Evolutionary conservation across 2,797 vertebrate genomes (phyloP).

Genomic region (Danio kyathit): DNA sequence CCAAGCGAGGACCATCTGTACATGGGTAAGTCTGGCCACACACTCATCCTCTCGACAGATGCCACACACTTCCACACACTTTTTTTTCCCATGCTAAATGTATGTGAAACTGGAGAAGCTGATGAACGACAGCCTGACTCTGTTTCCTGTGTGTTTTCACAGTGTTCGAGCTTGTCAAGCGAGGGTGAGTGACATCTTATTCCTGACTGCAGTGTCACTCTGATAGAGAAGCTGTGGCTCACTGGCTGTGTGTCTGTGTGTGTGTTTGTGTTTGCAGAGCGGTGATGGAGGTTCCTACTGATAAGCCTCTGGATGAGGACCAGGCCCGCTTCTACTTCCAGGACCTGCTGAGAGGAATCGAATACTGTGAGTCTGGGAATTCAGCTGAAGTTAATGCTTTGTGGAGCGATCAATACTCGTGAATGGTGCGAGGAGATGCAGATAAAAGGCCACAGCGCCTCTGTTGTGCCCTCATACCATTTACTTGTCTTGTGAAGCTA

Average conservation of each 20-base stretch:
- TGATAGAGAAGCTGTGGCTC: conserved; percentile 49
- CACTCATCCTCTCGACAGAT: conserved; percentile 19
- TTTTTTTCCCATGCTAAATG: background rate
- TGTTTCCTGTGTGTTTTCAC: conserved; percentile 60
- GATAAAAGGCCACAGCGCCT: background rate
- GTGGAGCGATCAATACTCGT: background rate
- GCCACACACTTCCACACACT: background rate
- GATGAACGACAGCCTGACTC: background rate
- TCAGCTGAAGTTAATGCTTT: background rate
- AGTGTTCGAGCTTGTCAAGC: conserved; percentile 98
- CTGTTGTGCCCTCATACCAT: background rate
- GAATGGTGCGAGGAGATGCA: background rate
- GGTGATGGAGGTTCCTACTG: conserved; percentile 96
- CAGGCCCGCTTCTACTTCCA: conserved; percentile 98
- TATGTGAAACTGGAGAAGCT: background rate
- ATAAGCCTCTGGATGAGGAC: conserved; percentile 92
- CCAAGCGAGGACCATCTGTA: conserved; percentile 98
- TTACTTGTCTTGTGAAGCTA: background rate
- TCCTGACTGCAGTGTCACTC: conserved; percentile 35
- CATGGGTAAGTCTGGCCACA: conserved; percentile 88
- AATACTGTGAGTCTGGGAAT: conserved; percentile 87
- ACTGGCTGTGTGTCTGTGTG: conserved; percentile 47
- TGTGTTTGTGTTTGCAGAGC: conserved; percentile 79
- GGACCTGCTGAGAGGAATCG: conserved; percentile 97
- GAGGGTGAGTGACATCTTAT: conserved; percentile 86